Percentiles rank a stretch among this genome's conserved stretches.
Evolutionary conservation across 2,888 invertebrate species (phyloP).

Genomic region (Carcina quercana): DNA sequence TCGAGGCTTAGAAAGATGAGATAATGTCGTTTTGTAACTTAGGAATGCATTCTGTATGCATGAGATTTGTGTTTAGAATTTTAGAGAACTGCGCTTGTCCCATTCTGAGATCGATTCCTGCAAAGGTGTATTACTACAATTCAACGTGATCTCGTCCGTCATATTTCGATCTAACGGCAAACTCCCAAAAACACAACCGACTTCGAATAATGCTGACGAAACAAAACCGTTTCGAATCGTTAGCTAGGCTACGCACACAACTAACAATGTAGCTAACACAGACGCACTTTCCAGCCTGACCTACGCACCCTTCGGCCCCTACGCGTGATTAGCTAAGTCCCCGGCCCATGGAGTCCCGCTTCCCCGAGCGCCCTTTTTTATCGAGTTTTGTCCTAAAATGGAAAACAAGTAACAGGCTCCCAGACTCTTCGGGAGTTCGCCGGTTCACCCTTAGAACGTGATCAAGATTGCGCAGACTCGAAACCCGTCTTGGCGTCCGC

Average conservation of each 20-base stretch:
- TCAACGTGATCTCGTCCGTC: too few relatives aligned
- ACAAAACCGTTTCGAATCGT: neutral
- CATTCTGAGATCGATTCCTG: too few relatives aligned
- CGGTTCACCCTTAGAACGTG: conserved; percentile 54
- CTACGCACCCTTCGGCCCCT: conserved; percentile 48
- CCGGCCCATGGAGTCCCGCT: conserved; percentile 23
- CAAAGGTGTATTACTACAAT: too few relatives aligned
- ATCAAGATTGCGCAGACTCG: conserved; percentile 65
- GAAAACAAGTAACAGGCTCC: conserved; percentile 68
- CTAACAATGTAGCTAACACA: conserved; percentile 19
- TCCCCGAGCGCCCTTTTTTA: conserved; percentile 65
- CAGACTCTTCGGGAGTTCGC: conserved; percentile 43
- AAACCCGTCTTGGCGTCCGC: conserved; percentile 46
- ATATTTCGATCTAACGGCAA: too few relatives aligned
- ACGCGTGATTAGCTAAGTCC: conserved; percentile 34
- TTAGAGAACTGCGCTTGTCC: too few relatives aligned
- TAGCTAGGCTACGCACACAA: conserved; percentile 1
- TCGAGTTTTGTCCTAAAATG: conserved; percentile 74
- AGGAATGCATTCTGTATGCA: too few relatives aligned
- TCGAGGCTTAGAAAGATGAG: too few relatives aligned
- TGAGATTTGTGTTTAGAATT: too few relatives aligned
- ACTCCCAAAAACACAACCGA: neutral
- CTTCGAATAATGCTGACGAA: neutral
- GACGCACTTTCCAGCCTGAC: conserved; percentile 2
- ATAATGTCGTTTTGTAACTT: too few relatives aligned